Percentiles rank a stretch among this genome's conserved stretches.
Evolutionary conservation across 2,113 vertebrate species (phyloP).

Genomic region (Chaenocephalus aceratus): DNA sequence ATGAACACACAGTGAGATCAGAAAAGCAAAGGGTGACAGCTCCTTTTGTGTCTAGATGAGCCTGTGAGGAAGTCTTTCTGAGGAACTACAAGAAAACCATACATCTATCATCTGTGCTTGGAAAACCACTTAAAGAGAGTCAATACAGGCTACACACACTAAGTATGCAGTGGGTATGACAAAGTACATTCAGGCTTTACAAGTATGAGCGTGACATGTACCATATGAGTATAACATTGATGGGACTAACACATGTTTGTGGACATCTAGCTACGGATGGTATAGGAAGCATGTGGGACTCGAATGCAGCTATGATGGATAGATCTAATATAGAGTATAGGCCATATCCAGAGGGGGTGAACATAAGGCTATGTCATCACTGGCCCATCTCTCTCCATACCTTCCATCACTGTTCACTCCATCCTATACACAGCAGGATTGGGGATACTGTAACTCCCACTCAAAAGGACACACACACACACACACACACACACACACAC

Average conservation of each 20-base stretch:
- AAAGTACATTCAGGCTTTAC: slow-evolving; percentile 68
- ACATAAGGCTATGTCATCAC: slow-evolving; percentile 80
- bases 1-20: slow-evolving; percentile 71
- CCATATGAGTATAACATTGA: slow-evolving; percentile 67
- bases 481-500: slow-evolving; percentile 54
- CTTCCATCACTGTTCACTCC: slow-evolving; percentile 75
- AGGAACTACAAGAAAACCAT: slow-evolving; percentile 54
- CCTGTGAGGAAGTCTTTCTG: slow-evolving; percentile 56
- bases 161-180: slow-evolving; percentile 59
- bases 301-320: slow-evolving; percentile 75
- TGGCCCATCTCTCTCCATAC: slow-evolving; percentile 66
- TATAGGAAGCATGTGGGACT: slow-evolving; percentile 56
- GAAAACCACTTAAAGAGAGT: slow-evolving; percentile 73
- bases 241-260: slow-evolving; percentile 78
- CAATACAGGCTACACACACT: slow-evolving; percentile 46
- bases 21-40: slow-evolving; percentile 69
- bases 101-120: slow-evolving; percentile 71
- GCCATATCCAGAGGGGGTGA: slow-evolving; percentile 68
- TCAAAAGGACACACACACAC: slow-evolving; percentile 49
- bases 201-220: too few species aligned
- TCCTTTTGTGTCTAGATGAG: slow-evolving; percentile 70
- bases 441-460: slow-evolving; percentile 64
- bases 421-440: slow-evolving; percentile 67
- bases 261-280: slow-evolving; percentile 50
- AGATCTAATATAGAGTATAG: slow-evolving; percentile 72